Percentiles rank a stretch among this genome's conserved stretches.
These are phyloP conservation scores for Diuraphis noxia DNA, from an alignment of 1,140 invertebrate species.

Conservation along the genomic window DNA sequence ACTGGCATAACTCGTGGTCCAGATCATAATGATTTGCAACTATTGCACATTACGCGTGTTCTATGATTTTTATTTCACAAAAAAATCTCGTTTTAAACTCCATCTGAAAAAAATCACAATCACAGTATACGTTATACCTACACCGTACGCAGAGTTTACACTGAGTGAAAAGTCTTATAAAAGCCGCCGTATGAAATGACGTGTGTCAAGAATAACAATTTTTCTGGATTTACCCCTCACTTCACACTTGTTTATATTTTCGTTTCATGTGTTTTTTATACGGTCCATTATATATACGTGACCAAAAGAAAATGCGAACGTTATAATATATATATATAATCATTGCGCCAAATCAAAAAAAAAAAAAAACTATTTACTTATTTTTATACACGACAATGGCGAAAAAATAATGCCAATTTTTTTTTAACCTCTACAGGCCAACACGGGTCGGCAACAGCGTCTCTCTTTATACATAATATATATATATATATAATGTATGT, in stretches of 20 bases:
- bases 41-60: background rate
- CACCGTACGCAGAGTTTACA: background rate
- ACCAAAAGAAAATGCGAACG: slow-evolving; percentile 29
- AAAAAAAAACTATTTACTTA: slow-evolving; percentile 22
- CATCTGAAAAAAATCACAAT: background rate
- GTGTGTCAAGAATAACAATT: slow-evolving; percentile 48
- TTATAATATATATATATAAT: slow-evolving; percentile 6
- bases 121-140: too few species aligned
- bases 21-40: background rate
- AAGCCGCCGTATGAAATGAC: slow-evolving; percentile 39
- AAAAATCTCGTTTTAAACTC: background rate
- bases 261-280: slow-evolving; percentile 36
- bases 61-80: background rate
- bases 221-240: slow-evolving; percentile 34
- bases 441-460: slow-evolving; percentile 18
- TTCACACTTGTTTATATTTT: background rate
- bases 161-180: background rate
- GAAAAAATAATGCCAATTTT: slow-evolving; percentile 45
- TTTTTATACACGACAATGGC: slow-evolving; percentile 32
- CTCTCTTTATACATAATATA: background rate
- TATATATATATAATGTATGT: background rate
- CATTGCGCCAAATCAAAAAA: slow-evolving; percentile 25
- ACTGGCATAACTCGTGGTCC: background rate
- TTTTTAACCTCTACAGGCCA: background rate
- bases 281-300: slow-evolving; percentile 34